Percentiles rank a stretch among this genome's conserved stretches.
These are phyloP conservation scores for Pygoscelis antarcticus DNA, from an alignment of 2,113 vertebrate genomes.

Conservation along the genomic window DNA sequence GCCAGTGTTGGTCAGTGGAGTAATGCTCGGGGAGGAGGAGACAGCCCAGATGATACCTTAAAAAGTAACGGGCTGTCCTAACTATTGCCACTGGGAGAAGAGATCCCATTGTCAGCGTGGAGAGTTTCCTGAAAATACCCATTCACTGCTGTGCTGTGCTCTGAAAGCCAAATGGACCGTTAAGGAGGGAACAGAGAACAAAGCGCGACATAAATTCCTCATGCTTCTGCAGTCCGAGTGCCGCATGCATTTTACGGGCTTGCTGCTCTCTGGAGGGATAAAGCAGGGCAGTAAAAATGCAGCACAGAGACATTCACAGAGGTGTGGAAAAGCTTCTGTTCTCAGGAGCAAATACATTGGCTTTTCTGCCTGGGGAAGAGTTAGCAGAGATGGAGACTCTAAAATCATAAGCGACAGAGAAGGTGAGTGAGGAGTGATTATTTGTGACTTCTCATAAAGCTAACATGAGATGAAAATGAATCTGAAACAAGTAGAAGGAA, in stretches of 20 bases:
- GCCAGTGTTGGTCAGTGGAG: neutral
- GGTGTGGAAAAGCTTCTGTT: neutral
- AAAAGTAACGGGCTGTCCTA: neutral
- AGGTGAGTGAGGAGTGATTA: neutral
- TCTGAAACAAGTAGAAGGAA: neutral
- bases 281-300: neutral
- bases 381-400: neutral
- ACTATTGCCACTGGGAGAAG: neutral
- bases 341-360: neutral
- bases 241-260: neutral
- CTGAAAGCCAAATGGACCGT: neutral
- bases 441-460: neutral
- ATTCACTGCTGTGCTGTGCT: neutral
- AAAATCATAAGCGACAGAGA: neutral
- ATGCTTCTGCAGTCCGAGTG: neutral
- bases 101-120: neutral
- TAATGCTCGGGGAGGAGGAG: neutral
- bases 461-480: neutral
- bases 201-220: neutral
- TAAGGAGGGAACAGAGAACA: conserved; percentile 45
- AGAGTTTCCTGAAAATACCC: neutral
- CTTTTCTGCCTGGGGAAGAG: neutral
- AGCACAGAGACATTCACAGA: neutral
- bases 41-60: neutral
- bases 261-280: neutral